phyloP scores from a whole-genome alignment of 2,113 vertebrate species.

The Aegypius monachus region DNA sequence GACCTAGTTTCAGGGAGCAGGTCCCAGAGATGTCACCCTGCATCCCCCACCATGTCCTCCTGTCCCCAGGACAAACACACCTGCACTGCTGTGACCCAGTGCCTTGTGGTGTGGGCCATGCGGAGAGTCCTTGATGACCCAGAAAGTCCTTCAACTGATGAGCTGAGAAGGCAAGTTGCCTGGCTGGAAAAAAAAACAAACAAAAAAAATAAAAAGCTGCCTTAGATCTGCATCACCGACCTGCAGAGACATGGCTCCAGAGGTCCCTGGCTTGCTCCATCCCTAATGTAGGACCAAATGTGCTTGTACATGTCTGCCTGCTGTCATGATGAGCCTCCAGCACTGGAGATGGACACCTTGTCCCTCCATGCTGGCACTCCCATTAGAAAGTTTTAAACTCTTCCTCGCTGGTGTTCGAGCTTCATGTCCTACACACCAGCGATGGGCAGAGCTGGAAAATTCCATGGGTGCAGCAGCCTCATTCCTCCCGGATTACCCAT shows the following conservation, averaged over 20 bases:
- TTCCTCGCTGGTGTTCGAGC: neutral
- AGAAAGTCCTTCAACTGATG: slow-evolving; percentile 11
- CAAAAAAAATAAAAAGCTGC: neutral
- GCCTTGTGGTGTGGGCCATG: neutral
- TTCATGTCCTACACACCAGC: neutral
- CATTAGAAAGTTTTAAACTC: neutral
- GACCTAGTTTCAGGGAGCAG: slow-evolving; percentile 29
- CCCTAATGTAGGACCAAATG: neutral
- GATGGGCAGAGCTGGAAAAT: neutral
- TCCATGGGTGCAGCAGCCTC: neutral
- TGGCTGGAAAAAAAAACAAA: neutral
- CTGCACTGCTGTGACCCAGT: neutral
- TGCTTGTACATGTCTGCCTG: neutral
- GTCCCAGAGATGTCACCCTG: neutral
- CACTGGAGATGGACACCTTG: neutral
- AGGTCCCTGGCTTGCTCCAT: neutral
- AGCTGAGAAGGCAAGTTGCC: neutral
- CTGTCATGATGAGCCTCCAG: neutral
- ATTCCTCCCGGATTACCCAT: fast-evolving
- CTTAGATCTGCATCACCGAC: neutral
- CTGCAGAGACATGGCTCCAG: neutral
- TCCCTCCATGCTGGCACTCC: neutral
- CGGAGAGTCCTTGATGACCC: neutral
- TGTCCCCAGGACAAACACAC: neutral
- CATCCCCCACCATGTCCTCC: neutral